Conservation (phyloP, 2,888 invertebrate genomes). For the Limnephilus lunatus region DNA sequence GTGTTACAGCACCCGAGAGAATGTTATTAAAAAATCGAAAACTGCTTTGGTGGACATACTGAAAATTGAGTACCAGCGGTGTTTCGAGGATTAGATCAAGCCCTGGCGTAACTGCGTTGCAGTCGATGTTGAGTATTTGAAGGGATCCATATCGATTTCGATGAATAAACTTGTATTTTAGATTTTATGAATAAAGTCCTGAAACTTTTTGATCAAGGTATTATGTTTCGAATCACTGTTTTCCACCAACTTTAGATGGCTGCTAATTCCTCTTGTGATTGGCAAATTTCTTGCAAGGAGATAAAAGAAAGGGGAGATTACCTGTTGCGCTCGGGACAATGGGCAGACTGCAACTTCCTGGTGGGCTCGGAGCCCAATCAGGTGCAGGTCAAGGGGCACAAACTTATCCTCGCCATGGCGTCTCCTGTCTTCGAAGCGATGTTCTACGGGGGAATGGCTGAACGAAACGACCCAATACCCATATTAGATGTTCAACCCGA, state of each 20-base stretch:
- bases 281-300: conserved; percentile 86
- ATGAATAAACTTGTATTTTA: too few relatives aligned
- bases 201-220: too few relatives aligned
- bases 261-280: conserved; percentile 81
- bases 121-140: too few relatives aligned
- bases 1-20: too few relatives aligned
- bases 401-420: conserved; percentile 89
- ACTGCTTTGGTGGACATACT: too few relatives aligned
- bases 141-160: too few relatives aligned
- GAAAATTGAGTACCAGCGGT: too few relatives aligned
- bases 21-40: too few relatives aligned
- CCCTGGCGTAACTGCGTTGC: too few relatives aligned
- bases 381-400: conserved; percentile 85
- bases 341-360: conserved; percentile 90
- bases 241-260: conserved; percentile 71
- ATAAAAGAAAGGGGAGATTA: conserved; percentile 86
- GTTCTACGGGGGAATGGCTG: conserved; percentile 91
- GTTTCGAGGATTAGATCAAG: too few relatives aligned
- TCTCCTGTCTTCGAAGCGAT: conserved; percentile 93
- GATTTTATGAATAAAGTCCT: too few relatives aligned
- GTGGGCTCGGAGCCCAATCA: conserved; percentile 89
- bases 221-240: background rate
- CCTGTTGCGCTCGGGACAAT: conserved; percentile 86
- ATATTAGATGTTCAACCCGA: conserved; percentile 92
- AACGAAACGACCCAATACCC: conserved; percentile 86